Base-by-base conservation (phyloP, 1,140 invertebrate genomes). In the Atta colombica region DNA sequence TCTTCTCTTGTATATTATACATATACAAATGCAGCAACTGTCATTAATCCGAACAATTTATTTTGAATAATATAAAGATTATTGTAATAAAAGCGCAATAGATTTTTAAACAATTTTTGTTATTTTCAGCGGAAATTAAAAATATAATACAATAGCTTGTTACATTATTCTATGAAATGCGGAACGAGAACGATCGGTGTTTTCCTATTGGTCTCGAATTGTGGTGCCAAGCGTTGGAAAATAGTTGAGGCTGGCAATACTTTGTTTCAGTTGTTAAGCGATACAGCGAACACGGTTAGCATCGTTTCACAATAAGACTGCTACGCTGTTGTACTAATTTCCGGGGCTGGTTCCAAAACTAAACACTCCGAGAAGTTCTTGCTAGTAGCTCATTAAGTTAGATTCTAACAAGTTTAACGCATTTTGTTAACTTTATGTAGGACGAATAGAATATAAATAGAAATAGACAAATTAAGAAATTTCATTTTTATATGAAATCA, bases 351-450 rank as follows among this genome's bases (percentile, higher is more conserved):
- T 45, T 45, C 66, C 31, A 71, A 81, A 81, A 81, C 65, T 58
- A 81, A 58, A 58, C 78, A 51, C 8, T 8, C 78, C n/a, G 16
- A 8, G 35, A 81, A 81, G 31, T 81, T 81, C 66, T 81, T 81
- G 77, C 65, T 39, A 39, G 77, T 66, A 69, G 49, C 65, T 81
- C 77, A 55, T 81, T 81, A 81, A 81, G 77, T 69, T 81, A 55
- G 65, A 81, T 69, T 81, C 53, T 81, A 58, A 71, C 78, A 81
- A 69, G 49, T 69, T 55, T 69, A 69, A 81, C 77, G 49, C 58
- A 39, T 55, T 69, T 80, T 55, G 63, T 21, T 80, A 78, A 78
- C 60, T 55, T 69, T 21, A 58, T 16, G 31, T 18, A n/a, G 65
- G 28, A 55, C 28, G 60, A 69, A 69, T 55, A 69, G 31, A 69